Evolutionary conservation across 1,140 invertebrate genomes (phyloP), one percentile per base, ranked within the genome.

Genomic region (Dendroctonus ponderosae): DNA sequence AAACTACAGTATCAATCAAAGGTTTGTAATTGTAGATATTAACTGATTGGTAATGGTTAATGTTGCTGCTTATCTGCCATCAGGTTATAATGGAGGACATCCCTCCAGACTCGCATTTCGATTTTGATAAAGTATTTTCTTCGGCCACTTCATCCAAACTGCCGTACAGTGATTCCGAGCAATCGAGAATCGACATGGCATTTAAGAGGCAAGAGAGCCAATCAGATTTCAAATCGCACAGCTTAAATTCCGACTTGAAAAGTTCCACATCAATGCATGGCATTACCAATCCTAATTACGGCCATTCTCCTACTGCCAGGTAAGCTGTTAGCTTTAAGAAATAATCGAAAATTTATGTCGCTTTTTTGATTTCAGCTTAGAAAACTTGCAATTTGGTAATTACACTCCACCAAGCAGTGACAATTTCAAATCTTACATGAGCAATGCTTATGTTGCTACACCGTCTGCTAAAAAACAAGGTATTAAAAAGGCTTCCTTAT

Each of bases 1-100:
- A 96, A 96, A 85, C 88, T 96, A 40, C 92, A 94, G 77, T 95
- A 94, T 77, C 90, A 93, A 77, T 94, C 92, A 0, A 92, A 90
- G 77, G 93, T 90, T 53, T 57, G n/a, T 48, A 38, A 14, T n/a
- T 37, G 26, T 26, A 26, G 26, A 26, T 26, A 26, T 26, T 26
- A 26, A 26, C 1, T 26, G 26, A 26, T 26, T 26, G 26, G 26
- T 26, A 26, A 56, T 11, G 40, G 14, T n/a, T 14, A 6, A 52
- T 9, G 50, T 52, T 9, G 44, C 12, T 46, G 38, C 49, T 51
- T 51, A 1, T 51, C 7, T 9, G 49, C n/a, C 49, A 15, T 48
- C 48, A 72, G 71, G 69, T 70, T 37, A 67, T 71, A 7, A 54
- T 68, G 4, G 72, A 72, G 49, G 54, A 67, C 5, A 44, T 56